Conservation (phyloP, 2,888 invertebrate genomes). For the Schizotus pectinicornis region DNA sequence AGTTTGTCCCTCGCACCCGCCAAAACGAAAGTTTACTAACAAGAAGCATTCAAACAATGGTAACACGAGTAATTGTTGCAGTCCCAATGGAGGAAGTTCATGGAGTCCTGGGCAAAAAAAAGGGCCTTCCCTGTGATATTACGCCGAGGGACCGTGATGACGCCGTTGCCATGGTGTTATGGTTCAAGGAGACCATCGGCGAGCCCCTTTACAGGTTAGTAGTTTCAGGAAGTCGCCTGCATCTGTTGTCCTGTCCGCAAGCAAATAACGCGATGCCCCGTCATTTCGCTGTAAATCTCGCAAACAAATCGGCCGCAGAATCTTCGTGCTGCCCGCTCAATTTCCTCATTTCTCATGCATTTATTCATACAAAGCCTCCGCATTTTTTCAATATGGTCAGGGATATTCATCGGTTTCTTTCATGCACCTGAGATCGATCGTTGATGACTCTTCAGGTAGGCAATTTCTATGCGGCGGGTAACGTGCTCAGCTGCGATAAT, state of each 20-base stretch:
- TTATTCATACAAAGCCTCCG: slow-evolving; percentile 12
- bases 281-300: slow-evolving; percentile 9
- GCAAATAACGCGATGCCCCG: slow-evolving; percentile 3
- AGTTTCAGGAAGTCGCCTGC: slow-evolving; percentile 1
- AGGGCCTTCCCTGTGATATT: slow-evolving; percentile 86
- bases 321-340: background rate
- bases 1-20: slow-evolving; percentile 38
- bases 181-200: slow-evolving; percentile 85
- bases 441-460: slow-evolving; percentile 1
- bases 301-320: slow-evolving; percentile 10
- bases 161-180: slow-evolving; percentile 85
- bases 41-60: slow-evolving; percentile 48
- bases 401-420: slow-evolving; percentile 3
- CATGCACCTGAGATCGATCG: slow-evolving; percentile 6
- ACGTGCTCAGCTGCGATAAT: background rate
- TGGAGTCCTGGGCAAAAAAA: slow-evolving; percentile 82
- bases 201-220: slow-evolving; percentile 85
- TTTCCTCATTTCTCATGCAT: slow-evolving; percentile 11
- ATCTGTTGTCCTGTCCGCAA: slow-evolving; percentile 1
- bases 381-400: slow-evolving; percentile 10
- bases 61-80: slow-evolving; percentile 56
- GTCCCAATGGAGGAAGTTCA: slow-evolving; percentile 82
- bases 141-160: slow-evolving; percentile 79
- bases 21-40: slow-evolving; percentile 47
- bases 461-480: slow-evolving; percentile 2